Base-by-base conservation (phyloP, 2,888 invertebrate genomes). In the Plebejus argus region DNA sequence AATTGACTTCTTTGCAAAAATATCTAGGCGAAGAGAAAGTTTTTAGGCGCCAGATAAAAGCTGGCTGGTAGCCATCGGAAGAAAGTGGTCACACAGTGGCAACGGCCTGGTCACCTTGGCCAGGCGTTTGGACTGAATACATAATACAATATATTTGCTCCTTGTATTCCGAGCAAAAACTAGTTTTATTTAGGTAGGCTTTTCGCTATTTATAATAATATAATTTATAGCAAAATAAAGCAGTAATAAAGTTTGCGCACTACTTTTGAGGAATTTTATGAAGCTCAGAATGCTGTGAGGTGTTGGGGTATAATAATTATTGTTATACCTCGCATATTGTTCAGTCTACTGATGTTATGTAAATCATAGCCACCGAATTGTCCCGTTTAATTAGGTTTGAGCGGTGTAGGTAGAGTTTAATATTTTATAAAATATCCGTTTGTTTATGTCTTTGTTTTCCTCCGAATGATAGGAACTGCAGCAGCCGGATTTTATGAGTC, bases 31-130 rank as follows among this genome's bases (percentile, higher is more conserved):
- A 53, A 45, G 49, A 74, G 74, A 74, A 74, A 74, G 74, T 74
- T 49, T 20, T 20, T n/a, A 72, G 53, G 23, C 23, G 45, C 45
- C 20, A 74, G 74, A 49, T 74, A 49, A 49, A 20, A 39, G 49
- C 74, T 53, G 74, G 74, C 74, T 53, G 53, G 23, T 12, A 53
- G 74, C 74, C 74, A 53, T 23, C 71, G 8, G 53, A 74, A 28
- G 74, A 74, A 74, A 74, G 74, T 74, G 74, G 74, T 74, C 74
- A 74, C 20, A 72, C 74, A 49, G 20, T 72, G 53, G 20, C 35
- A 71, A 71, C 39, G 70, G 28, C 74, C 74, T 45, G 74, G 49
- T 74, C 74, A 74, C 74, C 72, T 45, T 39, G 45, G 72, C 39
- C 45, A 15, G 28, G 45, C 53, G 74, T 49, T 49, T 49, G 74